Evolutionary conservation across 2,888 invertebrate species (phyloP).

Genomic region (Hartigia nigra): DNA sequence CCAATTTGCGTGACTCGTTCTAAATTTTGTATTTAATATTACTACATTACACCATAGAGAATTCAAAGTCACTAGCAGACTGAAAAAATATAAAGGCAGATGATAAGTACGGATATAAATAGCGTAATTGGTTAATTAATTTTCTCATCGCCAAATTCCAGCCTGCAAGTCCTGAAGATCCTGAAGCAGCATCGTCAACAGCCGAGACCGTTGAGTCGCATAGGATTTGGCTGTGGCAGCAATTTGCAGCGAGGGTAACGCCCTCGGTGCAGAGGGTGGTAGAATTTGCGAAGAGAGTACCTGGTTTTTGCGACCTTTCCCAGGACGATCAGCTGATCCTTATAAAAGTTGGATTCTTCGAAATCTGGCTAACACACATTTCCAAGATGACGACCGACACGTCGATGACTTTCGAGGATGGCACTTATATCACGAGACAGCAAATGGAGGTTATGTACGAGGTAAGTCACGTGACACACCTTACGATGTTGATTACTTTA

Average conservation of each 20-base stretch:
- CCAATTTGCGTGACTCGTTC: background rate
- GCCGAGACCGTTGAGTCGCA: constrained; percentile 78
- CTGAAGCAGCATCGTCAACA: constrained; percentile 71
- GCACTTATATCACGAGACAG: constrained; percentile 82
- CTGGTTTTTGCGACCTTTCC: constrained; percentile 88
- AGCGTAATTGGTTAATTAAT: background rate
- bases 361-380: constrained; percentile 92
- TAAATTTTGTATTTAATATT: background rate
- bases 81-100: background rate
- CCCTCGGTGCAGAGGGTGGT: constrained; percentile 94
- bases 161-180: constrained; percentile 63
- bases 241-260: constrained; percentile 86
- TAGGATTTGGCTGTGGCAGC: constrained; percentile 88
- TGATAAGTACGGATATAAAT: background rate
- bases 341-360: constrained; percentile 96
- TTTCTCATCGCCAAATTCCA: constrained; percentile 27
- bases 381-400: constrained; percentile 82
- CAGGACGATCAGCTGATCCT: constrained; percentile 97
- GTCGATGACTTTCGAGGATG: constrained; percentile 90
- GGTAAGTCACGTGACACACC: constrained; percentile 70
- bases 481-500: background rate
- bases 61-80: background rate
- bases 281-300: constrained; percentile 95
- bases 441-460: constrained; percentile 91
- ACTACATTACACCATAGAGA: background rate